Percentiles rank a stretch among this genome's conserved stretches.
Conservation (phyloP, 2,113 vertebrate genomes). For the Edolisoma coerulescens region DNA sequence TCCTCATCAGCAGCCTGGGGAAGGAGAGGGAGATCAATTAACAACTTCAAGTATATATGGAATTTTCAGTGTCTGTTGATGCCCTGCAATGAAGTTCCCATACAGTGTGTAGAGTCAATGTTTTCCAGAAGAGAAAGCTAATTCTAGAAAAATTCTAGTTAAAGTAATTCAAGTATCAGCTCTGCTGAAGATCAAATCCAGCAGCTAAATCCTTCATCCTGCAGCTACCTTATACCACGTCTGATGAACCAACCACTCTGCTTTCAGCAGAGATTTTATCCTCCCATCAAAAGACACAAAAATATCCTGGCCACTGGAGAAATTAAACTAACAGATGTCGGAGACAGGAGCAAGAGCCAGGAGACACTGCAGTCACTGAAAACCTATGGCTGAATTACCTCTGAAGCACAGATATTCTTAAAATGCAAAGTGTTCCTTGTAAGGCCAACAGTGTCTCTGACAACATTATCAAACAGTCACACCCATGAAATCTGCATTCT, state of each 20-base stretch:
- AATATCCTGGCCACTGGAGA: neutral
- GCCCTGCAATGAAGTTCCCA: neutral
- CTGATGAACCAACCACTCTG: neutral
- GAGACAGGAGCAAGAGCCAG: neutral
- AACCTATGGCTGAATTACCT: neutral
- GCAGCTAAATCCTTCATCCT: neutral
- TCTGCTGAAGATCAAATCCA: neutral
- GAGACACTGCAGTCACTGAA: neutral
- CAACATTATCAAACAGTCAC: neutral
- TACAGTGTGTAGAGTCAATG: neutral
- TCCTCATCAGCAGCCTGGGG: constrained; percentile 92
- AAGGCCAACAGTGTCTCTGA: neutral
- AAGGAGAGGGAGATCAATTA: constrained; percentile 1
- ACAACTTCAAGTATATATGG: neutral
- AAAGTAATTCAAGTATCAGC: neutral
- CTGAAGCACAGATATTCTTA: neutral
- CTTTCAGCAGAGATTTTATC: neutral
- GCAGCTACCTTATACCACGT: neutral
- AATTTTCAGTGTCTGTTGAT: neutral
- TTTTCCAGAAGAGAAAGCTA: neutral
- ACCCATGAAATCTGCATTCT: neutral
- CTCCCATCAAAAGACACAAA: neutral
- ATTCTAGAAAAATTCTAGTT: neutral
- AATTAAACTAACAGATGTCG: neutral
- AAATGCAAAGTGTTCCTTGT: neutral